Evolutionary conservation across 2,888 invertebrate species (phyloP).

Genomic region (Dolichomitus sp.): DNA sequence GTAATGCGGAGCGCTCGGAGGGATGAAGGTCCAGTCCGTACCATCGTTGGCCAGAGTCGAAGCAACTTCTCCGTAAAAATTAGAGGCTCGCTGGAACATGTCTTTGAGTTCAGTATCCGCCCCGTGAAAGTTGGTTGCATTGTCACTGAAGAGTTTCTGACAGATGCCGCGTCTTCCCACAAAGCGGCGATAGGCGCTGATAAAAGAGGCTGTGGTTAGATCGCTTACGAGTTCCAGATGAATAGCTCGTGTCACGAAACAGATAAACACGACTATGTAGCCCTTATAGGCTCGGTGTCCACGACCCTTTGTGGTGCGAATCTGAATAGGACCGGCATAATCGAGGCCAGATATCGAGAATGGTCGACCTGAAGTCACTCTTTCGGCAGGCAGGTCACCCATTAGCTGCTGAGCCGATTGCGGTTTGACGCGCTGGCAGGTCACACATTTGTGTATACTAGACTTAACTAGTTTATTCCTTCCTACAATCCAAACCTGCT

Average conservation of each 20-base stretch:
- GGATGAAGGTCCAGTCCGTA: neutral
- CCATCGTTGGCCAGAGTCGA: conserved; percentile 31
- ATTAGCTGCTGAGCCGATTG: conserved; percentile 29
- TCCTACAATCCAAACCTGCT: conserved; percentile 5
- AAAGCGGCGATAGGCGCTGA: no score
- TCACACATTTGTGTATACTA: conserved; percentile 32
- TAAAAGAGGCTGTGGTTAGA: no score
- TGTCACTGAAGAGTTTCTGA: conserved; percentile 48
- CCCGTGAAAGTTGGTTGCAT: conserved; percentile 55
- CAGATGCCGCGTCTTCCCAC: conserved; percentile 45
- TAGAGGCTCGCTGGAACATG: conserved; percentile 44
- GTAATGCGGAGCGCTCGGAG: neutral
- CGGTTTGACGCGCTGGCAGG: conserved; percentile 25
- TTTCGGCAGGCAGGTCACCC: conserved; percentile 5
- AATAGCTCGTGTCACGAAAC: no score
- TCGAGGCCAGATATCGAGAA: conserved; percentile 1
- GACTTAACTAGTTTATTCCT: neutral
- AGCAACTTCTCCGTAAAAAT: conserved; percentile 19
- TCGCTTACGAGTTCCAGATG: no score
- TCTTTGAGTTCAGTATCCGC: conserved; percentile 47
- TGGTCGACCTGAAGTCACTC: conserved; percentile 27
- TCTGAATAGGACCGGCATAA: conserved; percentile 5
- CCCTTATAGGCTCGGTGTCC: neutral
- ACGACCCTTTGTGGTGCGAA: neutral
- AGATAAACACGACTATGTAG: neutral